Percentiles rank a stretch among this genome's conserved stretches.
These are phyloP conservation scores for Leptinotarsa peninsularis DNA, from an alignment of 2,888 invertebrate species.

Conservation along the genomic window DNA sequence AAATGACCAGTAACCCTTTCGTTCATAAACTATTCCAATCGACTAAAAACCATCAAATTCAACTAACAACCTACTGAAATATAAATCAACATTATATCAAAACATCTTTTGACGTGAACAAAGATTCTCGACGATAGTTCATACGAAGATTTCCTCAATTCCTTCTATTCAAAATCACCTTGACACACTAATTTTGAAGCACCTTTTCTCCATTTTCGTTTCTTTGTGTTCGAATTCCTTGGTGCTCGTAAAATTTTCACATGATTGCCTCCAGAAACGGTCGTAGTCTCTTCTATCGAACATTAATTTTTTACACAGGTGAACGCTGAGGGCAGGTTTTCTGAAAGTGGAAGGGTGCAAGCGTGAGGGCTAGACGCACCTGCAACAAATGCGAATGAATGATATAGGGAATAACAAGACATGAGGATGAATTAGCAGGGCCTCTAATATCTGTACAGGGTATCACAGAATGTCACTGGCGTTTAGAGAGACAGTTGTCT, in stretches of 20 bases:
- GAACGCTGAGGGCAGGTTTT: conserved; percentile 32
- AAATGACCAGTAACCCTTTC: not conserved
- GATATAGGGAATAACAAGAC: not conserved
- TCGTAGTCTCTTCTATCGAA: conserved; percentile 13
- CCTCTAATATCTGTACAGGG: not conserved
- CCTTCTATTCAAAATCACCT: not conserved
- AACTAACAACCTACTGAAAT: not conserved
- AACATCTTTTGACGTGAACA: not conserved
- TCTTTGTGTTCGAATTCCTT: conserved; percentile 12
- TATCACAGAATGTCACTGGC: not conserved
- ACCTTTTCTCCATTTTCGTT: conserved; percentile 16
- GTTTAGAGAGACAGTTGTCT: too few relatives aligned
- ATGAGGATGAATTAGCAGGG: conserved; percentile 6
- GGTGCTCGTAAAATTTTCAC: conserved; percentile 30
- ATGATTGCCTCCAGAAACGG: conserved; percentile 29
- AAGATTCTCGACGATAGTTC: not conserved
- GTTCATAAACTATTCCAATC: not conserved
- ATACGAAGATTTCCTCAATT: not conserved
- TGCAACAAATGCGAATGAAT: conserved; percentile 22
- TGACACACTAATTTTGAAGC: conserved; percentile 12
- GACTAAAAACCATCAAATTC: not conserved
- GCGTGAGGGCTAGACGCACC: conserved; percentile 18
- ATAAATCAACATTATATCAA: not conserved
- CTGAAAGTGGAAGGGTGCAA: conserved; percentile 13
- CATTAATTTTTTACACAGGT: conserved; percentile 31